These are phyloP conservation scores for Otolemur crassicaudatus DNA, from an alignment of 2,797 vertebrate species.

Conservation along the genomic window DNA sequence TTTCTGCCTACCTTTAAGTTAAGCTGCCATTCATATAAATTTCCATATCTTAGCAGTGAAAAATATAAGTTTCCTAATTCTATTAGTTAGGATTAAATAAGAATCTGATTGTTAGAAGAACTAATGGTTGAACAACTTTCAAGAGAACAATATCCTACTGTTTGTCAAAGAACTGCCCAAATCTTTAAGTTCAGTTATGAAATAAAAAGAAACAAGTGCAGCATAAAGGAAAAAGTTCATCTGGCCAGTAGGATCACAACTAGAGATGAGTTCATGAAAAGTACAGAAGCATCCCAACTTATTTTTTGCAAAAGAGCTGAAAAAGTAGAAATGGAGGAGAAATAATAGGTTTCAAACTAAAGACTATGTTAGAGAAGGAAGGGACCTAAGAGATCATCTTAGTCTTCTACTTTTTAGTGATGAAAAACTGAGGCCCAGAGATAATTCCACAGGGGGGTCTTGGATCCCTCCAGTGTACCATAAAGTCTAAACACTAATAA, in stretches of 20 bases:
- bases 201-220: conserved; percentile 37
- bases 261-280: neutral
- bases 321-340: conserved; percentile 8
- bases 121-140: conserved; percentile 21
- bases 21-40: conserved; percentile 60
- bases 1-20: conserved; percentile 48
- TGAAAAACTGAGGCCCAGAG: neutral
- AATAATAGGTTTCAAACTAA: conserved; percentile 26
- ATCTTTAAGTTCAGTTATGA: conserved; percentile 49
- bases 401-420: neutral
- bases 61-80: conserved; percentile 55
- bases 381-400: neutral
- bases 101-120: conserved; percentile 26
- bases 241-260: neutral
- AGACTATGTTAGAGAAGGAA: conserved; percentile 32
- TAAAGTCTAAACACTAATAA: neutral
- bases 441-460: neutral
- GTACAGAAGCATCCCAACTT: neutral
- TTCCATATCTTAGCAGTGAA: conserved; percentile 50
- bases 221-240: neutral
- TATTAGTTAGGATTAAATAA: conserved; percentile 51
- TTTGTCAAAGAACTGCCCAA: conserved; percentile 35
- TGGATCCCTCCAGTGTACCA: neutral
- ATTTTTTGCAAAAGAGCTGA: neutral
- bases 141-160: conserved; percentile 45